phyloP scores from a whole-genome alignment of 2,888 invertebrate species.

The Drosophila stalkeri region DNA sequence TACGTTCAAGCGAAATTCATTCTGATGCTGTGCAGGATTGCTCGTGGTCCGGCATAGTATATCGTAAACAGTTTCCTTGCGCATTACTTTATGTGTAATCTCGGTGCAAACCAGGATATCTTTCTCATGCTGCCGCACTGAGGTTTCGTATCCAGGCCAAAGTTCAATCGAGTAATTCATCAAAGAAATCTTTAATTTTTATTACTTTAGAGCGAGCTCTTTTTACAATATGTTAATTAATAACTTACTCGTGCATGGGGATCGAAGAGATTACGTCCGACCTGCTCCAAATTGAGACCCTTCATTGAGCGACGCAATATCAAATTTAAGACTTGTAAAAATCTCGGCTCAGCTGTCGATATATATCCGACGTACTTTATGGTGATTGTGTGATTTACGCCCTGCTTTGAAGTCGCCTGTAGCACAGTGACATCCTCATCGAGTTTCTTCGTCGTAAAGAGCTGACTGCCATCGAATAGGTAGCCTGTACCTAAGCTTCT shows the following conservation, averaged over 20 bases:
- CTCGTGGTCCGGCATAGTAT: constrained; percentile 87
- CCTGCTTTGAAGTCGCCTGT: constrained; percentile 86
- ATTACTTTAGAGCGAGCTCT: not conserved
- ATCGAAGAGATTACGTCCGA: constrained; percentile 91
- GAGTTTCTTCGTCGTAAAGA: constrained; percentile 88
- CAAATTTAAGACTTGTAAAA: constrained; percentile 92
- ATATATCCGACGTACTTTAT: constrained; percentile 88
- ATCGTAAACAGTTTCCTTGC: constrained; percentile 90
- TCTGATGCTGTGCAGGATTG: constrained; percentile 86
- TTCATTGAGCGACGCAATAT: constrained; percentile 88
- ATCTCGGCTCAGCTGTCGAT: constrained; percentile 88
- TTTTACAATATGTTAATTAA: not conserved
- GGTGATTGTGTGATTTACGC: constrained; percentile 86
- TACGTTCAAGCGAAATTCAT: constrained; percentile 86
- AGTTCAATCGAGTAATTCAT: constrained; percentile 89
- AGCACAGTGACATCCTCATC: constrained; percentile 87
- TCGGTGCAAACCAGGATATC: constrained; percentile 92
- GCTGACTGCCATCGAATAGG: constrained; percentile 91
- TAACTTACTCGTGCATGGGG: constrained; percentile 87
- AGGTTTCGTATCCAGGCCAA: constrained; percentile 94
- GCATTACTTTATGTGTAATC: constrained; percentile 93
- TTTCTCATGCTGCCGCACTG: constrained; percentile 93
- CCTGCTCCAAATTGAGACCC: constrained; percentile 88
- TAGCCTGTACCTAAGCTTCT: constrained; percentile 87
- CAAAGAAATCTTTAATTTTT: not conserved